These are phyloP conservation scores for Agrypnia vestita DNA, from an alignment of 1,140 invertebrate genomes.

Conservation along the genomic window DNA sequence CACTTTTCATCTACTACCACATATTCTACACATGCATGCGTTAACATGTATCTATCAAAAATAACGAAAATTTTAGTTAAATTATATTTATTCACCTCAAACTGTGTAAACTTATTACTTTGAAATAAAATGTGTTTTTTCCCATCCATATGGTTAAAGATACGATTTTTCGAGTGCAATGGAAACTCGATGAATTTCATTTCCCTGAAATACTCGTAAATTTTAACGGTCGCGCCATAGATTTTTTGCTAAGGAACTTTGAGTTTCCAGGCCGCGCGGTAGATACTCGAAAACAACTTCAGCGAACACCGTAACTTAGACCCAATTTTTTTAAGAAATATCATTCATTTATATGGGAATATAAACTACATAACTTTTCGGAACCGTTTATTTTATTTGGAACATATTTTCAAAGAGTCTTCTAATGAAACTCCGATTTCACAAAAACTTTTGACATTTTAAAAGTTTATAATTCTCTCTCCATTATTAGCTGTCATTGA, in stretches of 20 bases:
- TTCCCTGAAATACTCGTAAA: constrained; percentile 60
- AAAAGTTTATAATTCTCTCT: too few species aligned
- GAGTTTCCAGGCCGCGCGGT: constrained; percentile 36
- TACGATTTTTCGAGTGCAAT: constrained; percentile 41
- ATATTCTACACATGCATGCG: too few species aligned
- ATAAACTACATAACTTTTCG: constrained; percentile 32
- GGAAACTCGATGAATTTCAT: constrained; percentile 59
- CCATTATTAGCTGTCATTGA: too few species aligned
- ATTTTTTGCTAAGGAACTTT: constrained; percentile 54
- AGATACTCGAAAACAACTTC: constrained; percentile 45
- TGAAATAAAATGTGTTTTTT: too few species aligned
- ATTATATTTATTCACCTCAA: too few species aligned
- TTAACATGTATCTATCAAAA: too few species aligned
- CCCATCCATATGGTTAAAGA: not conserved
- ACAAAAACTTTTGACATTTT: too few species aligned
- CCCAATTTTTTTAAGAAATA: constrained; percentile 37
- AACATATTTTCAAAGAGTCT: constrained; percentile 10
- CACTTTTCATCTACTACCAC: too few species aligned
- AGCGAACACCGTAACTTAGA: constrained; percentile 14
- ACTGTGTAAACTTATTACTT: too few species aligned
- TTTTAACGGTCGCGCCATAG: constrained; percentile 54
- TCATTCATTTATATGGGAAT: constrained; percentile 28
- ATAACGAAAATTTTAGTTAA: too few species aligned
- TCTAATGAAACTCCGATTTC: not conserved
- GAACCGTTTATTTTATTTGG: not conserved